Base-by-base conservation (phyloP, 23 tunicate genomes). In the Ascidia mentula region DNA sequence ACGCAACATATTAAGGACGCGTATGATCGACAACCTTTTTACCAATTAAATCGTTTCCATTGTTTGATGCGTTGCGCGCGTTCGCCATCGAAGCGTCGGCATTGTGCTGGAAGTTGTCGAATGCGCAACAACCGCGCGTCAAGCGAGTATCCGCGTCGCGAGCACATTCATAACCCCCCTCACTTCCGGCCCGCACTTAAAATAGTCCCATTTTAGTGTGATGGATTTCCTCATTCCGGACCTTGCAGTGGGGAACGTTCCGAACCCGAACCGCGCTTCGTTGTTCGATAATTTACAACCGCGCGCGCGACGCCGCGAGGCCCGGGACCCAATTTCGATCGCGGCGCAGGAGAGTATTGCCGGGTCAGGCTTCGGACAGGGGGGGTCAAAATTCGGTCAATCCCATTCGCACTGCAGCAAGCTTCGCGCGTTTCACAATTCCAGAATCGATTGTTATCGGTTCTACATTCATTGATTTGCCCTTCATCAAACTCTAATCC, bases 121-220 rank as follows among this genome's bases (percentile, higher is more conserved):
- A 26, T 28, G 22, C 24, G 24, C 24, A 53, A 28, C 65, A 53
- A 53, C 65, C 28, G 24, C n/a, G n/a, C 65, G 65, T 53, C 65
- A 53, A 53, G 65, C 65, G 22, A 26, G 65, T 53, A 20, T 53
- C 65, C 65, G 65, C 65, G 24, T 20, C 24, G 22, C 65, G 28
- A 26, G 7, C 65, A n/a, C 24, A 53, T 53, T 53, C 28, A 53
- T 53, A 53, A 53, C 28, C 65, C 65, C 65, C 24, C 28, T 28
- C 65, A 53, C 65, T 53, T 53, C 65, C 65, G 65, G n/a, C 65
- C 28, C 28, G 28, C 65, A 53, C 65, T 53, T 28, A 53, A 53
- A 53, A 53, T 53, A 53, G 65, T 28, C 65, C 22, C 65, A 28
- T 53, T 53, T 53, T 53, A 53, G 65, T 53, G 65, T 53, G 65